These are phyloP conservation scores for Neodon shergylaensis DNA, from an alignment of 2,113 vertebrate genomes.

Conservation along the genomic window DNA sequence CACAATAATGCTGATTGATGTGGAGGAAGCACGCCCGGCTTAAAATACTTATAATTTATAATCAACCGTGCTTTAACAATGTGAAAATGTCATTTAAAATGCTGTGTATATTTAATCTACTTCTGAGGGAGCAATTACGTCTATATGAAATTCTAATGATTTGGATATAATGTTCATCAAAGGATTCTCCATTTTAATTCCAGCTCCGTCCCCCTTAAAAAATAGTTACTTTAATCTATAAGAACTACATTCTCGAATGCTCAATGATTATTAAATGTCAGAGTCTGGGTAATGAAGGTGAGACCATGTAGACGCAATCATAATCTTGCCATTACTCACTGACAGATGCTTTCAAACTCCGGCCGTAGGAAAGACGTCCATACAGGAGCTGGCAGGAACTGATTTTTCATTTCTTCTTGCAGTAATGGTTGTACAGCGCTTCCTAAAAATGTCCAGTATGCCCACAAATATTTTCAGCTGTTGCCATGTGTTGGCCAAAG, in stretches of 20 bases:
- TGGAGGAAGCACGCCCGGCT: conserved; percentile 80
- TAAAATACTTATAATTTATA: conserved; percentile 82
- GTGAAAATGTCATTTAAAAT: conserved; percentile 80
- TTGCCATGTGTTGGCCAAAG: not conserved
- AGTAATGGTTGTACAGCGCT: not conserved
- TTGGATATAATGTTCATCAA: conserved; percentile 71
- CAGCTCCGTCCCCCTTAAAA: conserved; percentile 58
- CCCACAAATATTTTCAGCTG: not conserved
- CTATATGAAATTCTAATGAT: conserved; percentile 77
- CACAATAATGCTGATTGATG: conserved; percentile 84
- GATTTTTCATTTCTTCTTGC: not conserved
- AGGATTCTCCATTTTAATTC: conserved; percentile 69
- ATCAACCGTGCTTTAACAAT: conserved; percentile 76
- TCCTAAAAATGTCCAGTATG: not conserved
- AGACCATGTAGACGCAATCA: not conserved
- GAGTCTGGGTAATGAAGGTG: conserved; percentile 36
- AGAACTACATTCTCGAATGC: conserved; percentile 46
- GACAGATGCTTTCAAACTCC: not conserved
- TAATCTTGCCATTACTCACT: conserved; percentile 37
- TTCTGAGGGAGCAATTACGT: conserved; percentile 80
- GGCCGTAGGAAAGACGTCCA: not conserved
- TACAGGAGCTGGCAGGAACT: not conserved
- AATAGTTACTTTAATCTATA: conserved; percentile 69
- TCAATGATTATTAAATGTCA: conserved; percentile 68
- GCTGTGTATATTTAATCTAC: conserved; percentile 75